Conservation (phyloP, 2,113 vertebrate genomes). For the Tricholaema leucomelas region DNA sequence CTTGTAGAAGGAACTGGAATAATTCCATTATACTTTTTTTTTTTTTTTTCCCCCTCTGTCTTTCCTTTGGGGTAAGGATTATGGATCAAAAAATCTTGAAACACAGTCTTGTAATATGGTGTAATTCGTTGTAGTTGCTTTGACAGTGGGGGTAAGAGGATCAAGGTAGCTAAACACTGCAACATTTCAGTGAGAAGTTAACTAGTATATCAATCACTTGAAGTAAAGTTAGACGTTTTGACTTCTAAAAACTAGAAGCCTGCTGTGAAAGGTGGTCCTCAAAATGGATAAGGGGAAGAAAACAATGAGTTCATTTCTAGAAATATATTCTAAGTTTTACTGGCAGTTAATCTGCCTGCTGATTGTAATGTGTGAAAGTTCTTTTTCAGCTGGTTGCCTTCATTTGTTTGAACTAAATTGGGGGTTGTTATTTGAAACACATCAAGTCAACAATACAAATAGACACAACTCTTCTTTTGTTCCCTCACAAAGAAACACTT, state of each 20-base stretch:
- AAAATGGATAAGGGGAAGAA: not conserved
- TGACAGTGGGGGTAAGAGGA: not conserved
- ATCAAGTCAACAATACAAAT: conserved; percentile 7
- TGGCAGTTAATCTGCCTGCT: not conserved
- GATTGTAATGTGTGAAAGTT: not conserved
- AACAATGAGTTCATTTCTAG: not conserved
- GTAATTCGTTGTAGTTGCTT: not conserved
- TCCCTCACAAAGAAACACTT: conserved; percentile 25
- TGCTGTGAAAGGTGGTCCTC: not conserved
- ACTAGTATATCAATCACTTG: not conserved
- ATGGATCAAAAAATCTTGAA: not conserved
- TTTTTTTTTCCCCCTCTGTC: not conserved
- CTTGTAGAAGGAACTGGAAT: not conserved
- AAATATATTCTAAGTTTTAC: not conserved
- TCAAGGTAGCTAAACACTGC: not conserved
- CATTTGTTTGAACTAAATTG: not conserved
- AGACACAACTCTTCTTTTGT: not conserved
- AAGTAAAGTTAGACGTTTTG: not conserved
- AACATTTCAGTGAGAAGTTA: not conserved
- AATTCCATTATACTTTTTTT: not conserved
- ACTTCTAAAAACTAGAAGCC: not conserved
- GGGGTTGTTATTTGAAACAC: conserved; percentile 4
- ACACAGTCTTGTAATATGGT: not conserved
- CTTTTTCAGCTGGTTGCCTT: not conserved
- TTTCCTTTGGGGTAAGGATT: not conserved